Percentiles rank a stretch among this genome's conserved stretches.
Conservation (phyloP, 2,888 invertebrate species). For the Halocaridina rubra region DNA sequence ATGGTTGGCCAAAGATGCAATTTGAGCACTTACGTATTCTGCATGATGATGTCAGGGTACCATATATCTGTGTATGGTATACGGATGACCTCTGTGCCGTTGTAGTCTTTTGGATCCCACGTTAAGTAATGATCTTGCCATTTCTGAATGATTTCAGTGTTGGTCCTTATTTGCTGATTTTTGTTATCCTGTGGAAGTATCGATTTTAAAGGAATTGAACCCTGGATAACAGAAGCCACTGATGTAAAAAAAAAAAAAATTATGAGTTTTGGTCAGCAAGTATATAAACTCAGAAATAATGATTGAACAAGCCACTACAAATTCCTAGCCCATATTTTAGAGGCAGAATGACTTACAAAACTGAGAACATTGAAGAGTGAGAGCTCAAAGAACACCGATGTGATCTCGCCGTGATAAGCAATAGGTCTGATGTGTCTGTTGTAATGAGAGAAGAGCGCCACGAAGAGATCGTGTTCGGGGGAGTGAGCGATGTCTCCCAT, state of each 20-base stretch:
- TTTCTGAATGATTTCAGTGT: constrained; percentile 53
- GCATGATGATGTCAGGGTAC: constrained; percentile 57
- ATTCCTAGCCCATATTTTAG: too few relatives aligned
- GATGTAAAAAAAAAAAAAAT: too few relatives aligned
- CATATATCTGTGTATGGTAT: constrained; percentile 39
- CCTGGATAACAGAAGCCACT: too few relatives aligned
- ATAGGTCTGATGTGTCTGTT: constrained; percentile 60
- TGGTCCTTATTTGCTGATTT: constrained; percentile 42
- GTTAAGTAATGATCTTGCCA: constrained; percentile 43
- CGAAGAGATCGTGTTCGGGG: constrained; percentile 44
- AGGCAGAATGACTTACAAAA: constrained; percentile 61
- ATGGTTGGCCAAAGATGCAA: too few relatives aligned
- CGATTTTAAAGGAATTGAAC: too few relatives aligned
- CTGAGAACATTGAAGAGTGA: constrained; percentile 58
- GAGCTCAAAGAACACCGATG: constrained; percentile 55
- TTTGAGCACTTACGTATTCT: constrained; percentile 55
- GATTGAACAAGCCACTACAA: too few relatives aligned
- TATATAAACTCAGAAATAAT: too few relatives aligned
- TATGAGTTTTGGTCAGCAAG: too few relatives aligned
- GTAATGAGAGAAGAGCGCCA: constrained; percentile 46
- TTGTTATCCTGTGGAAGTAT: constrained; percentile 42
- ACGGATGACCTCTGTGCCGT: constrained; percentile 4
- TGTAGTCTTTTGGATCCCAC: constrained; percentile 50
- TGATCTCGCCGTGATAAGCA: neutral
- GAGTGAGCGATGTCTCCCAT: neutral